A percentile compares a stretch with the other conserved stretches of the same genome.
Evolutionary conservation across 2,797 vertebrate genomes (phyloP).

Genomic region (Vespertilio murinus): DNA sequence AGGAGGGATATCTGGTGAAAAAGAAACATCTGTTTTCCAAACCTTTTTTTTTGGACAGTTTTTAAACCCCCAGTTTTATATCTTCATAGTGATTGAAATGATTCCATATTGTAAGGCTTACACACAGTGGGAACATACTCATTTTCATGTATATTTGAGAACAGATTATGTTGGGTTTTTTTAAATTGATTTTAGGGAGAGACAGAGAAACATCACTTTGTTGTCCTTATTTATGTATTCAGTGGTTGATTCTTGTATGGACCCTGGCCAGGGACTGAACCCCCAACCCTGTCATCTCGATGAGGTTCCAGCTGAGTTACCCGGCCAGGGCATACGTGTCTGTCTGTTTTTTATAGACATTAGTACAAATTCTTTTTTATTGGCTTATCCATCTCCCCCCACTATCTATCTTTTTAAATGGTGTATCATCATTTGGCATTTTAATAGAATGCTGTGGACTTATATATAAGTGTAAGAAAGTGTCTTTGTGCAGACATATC

Average conservation of each 20-base stretch:
- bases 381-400: not conserved
- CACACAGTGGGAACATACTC: slow-evolving; percentile 56
- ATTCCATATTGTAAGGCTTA: slow-evolving; percentile 66
- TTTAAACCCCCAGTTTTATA: slow-evolving; percentile 63
- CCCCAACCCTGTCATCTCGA: not conserved
- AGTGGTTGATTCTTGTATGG: not conserved
- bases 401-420: slow-evolving; percentile 7
- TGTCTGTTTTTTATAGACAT: not conserved
- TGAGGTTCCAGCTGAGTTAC: not conserved
- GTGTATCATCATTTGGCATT: slow-evolving; percentile 27
- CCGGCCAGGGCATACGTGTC: not conserved
- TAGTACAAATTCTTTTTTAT: slow-evolving; percentile 57
- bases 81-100: slow-evolving; percentile 60
- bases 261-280: not conserved
- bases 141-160: slow-evolving; percentile 65
- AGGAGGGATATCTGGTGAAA: slow-evolving; percentile 43
- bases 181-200: not conserved
- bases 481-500: slow-evolving; percentile 41
- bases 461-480: slow-evolving; percentile 37
- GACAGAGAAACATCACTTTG: not conserved
- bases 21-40: slow-evolving; percentile 64
- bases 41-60: slow-evolving; percentile 58
- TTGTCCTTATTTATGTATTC: not conserved
- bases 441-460: slow-evolving; percentile 46
- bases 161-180: slow-evolving; percentile 5